Percentiles rank a stretch among this genome's conserved stretches.
Conservation (phyloP, 2,797 vertebrate species). For the Sebastes minor region DNA sequence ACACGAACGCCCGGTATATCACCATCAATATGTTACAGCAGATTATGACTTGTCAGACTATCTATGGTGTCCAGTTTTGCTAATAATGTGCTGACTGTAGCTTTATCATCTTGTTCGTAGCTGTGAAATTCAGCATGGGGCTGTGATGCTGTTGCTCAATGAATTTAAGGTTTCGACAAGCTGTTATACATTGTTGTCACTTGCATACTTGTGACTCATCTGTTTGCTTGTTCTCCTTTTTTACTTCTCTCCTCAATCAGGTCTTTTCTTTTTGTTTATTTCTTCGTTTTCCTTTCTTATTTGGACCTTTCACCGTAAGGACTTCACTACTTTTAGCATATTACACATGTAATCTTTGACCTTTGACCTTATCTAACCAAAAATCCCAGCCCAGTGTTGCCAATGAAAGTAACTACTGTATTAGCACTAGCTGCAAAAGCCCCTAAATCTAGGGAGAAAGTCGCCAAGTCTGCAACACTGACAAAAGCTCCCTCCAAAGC, state of each 20-base stretch:
- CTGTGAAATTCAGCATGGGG: neutral
- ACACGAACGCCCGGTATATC: neutral
- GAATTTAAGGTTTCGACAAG: neutral
- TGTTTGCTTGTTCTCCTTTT: neutral
- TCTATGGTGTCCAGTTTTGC: neutral
- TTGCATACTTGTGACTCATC: neutral
- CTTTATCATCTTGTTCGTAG: neutral
- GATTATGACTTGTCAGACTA: neutral
- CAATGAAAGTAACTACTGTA: neutral
- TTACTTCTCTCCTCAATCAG: neutral
- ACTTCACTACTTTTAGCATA: neutral
- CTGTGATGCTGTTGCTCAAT: neutral
- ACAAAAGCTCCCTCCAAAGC: neutral
- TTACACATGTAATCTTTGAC: neutral
- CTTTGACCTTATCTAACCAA: neutral
- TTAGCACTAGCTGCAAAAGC: neutral
- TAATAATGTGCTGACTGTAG: neutral
- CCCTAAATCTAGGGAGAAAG: neutral
- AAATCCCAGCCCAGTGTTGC: neutral
- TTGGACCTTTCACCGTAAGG: neutral
- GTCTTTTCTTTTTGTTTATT: no score
- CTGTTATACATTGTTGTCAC: neutral
- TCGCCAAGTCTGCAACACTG: neutral
- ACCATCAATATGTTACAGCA: neutral
- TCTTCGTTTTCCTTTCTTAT: neutral